A percentile compares a stretch with the other conserved stretches of the same genome.
phyloP scores from a whole-genome alignment of 2,113 vertebrate genomes.

The Bos javanicus region DNA sequence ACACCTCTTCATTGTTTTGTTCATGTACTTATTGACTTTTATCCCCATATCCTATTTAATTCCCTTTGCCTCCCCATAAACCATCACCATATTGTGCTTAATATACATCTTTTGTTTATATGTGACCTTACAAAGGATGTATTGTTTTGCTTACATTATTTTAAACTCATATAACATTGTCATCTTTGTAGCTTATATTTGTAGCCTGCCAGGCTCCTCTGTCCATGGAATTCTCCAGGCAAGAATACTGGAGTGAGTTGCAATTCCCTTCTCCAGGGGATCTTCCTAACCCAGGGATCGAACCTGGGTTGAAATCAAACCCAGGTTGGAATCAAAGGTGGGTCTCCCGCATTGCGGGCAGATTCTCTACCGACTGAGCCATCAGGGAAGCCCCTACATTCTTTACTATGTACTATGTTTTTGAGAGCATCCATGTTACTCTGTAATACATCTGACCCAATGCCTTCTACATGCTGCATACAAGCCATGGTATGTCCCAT shows the following conservation, averaged over 20 bases:
- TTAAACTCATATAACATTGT: neutral
- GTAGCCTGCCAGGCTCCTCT: neutral
- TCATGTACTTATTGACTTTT: neutral
- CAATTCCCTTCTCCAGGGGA: neutral
- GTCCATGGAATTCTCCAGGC: neutral
- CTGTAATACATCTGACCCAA: neutral
- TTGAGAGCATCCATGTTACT: neutral
- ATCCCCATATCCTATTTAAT: neutral
- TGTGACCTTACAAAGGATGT: neutral
- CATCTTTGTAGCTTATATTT: neutral
- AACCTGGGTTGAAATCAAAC: neutral
- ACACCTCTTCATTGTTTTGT: neutral
- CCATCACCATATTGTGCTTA: neutral
- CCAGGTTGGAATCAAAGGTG: neutral
- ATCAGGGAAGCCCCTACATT: neutral
- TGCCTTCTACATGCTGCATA: neutral
- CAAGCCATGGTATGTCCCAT: fast-evolving
- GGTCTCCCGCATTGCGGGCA: neutral
- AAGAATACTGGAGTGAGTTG: neutral
- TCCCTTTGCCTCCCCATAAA: neutral
- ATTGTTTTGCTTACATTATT: neutral
- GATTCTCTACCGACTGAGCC: neutral
- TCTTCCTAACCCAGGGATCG: neutral
- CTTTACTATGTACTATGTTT: neutral
- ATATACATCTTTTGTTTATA: neutral